Conservation (phyloP, 2,888 invertebrate genomes). For the Eupithecia pulchellata region DNA sequence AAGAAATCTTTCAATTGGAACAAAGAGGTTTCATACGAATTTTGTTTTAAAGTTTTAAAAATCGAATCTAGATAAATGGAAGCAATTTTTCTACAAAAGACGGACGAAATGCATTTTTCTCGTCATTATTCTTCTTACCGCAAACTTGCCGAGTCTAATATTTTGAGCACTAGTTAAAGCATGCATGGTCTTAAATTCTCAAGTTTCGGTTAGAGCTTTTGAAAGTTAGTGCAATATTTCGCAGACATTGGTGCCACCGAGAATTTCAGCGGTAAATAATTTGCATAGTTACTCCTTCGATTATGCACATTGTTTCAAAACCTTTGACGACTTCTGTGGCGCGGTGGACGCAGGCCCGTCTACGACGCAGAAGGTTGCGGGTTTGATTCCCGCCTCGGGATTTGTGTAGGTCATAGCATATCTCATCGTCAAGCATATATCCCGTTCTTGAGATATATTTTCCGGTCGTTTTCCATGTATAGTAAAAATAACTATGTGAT, state of each 20-base stretch:
- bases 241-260: not conserved
- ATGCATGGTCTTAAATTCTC: not conserved
- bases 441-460: too few species aligned
- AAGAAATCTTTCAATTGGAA: not conserved
- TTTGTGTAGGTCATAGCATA: too few species aligned
- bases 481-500: too few species aligned
- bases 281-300: not conserved
- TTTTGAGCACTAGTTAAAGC: not conserved
- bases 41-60: slow-evolving; percentile 5
- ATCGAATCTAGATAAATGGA: slow-evolving; percentile 2
- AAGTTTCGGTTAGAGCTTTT: not conserved
- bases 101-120: not conserved
- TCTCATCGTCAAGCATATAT: too few species aligned
- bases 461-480: too few species aligned
- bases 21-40: slow-evolving; percentile 5
- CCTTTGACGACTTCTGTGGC: too few species aligned
- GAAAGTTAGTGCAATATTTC: not conserved
- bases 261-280: not conserved
- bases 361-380: too few species aligned
- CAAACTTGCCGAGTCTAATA: slow-evolving; percentile 5
- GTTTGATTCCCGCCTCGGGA: too few species aligned
- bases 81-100: not conserved
- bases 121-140: not conserved
- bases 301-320: not conserved
- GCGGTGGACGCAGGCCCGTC: too few species aligned